phyloP scores from a whole-genome alignment of 2,888 invertebrate species.

The Rapana venosa region DNA sequence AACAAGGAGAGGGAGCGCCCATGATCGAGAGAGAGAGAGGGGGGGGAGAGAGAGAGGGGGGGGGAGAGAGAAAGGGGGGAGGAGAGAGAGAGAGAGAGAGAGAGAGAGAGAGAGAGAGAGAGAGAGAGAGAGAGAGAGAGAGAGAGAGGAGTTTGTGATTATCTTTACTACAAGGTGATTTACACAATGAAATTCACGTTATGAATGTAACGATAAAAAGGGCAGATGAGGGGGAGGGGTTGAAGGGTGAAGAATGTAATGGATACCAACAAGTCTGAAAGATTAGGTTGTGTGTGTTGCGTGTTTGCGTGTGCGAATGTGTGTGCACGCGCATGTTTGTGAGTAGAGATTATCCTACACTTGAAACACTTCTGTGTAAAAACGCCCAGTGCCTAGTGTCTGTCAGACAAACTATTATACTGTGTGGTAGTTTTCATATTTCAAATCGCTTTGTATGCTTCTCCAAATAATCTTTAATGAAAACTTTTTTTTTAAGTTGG shows the following conservation, averaged over 20 bases:
- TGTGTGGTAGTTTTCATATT: too few relatives aligned
- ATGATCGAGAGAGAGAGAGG: neutral
- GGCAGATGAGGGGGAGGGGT: neutral
- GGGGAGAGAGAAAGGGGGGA: neutral
- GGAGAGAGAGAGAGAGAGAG: constrained; percentile 5
- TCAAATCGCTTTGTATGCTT: too few relatives aligned
- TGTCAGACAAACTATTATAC: too few relatives aligned
- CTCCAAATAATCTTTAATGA: too few relatives aligned
- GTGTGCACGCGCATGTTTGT: neutral
- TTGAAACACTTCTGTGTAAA: too few relatives aligned
- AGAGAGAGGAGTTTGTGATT: neutral
- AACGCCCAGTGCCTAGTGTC: too few relatives aligned
- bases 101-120: constrained; percentile 19
- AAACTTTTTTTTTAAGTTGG: too few relatives aligned
- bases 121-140: neutral
- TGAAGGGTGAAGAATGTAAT: neutral
- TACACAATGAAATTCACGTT: neutral
- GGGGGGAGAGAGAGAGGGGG: neutral
- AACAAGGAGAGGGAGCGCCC: neutral
- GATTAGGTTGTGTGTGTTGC: neutral
- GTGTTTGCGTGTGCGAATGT: neutral
- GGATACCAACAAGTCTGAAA: neutral
- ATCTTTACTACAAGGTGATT: neutral
- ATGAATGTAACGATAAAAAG: neutral
- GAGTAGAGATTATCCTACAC: too few relatives aligned